Evolutionary conservation across 2,113 vertebrate species (phyloP).

Genomic region (Neogobius melanostomus): DNA sequence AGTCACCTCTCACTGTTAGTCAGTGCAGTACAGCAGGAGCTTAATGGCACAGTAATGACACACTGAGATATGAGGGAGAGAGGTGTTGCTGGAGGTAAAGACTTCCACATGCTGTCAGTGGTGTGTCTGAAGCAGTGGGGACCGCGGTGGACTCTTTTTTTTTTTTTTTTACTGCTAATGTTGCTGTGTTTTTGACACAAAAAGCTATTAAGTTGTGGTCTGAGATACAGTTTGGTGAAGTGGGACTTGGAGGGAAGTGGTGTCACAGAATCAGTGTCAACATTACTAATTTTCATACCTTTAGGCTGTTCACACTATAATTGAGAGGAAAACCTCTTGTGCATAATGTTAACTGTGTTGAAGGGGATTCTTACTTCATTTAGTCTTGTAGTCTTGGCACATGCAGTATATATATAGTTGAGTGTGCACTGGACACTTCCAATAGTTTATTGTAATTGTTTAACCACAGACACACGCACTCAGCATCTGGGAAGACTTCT

Average conservation of each 20-base stretch:
- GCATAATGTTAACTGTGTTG: background rate
- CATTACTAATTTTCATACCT: no score
- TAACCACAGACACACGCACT: constrained; percentile 26
- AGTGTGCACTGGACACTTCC: constrained; percentile 1
- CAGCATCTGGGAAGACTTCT: constrained; percentile 25
- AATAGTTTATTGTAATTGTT: constrained; percentile 4
- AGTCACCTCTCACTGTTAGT: background rate
- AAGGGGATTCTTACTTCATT: background rate
- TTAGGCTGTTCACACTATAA: background rate
- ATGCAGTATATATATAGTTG: background rate
- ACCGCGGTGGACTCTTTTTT: constrained; percentile 20
- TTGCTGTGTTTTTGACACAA: constrained; percentile 44
- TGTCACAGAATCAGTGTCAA: background rate
- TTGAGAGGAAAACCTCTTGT: background rate
- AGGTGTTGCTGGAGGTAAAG: constrained; percentile 59
- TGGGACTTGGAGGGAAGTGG: constrained; percentile 15
- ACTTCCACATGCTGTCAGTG: constrained; percentile 65
- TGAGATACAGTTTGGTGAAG: background rate
- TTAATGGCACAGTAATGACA: constrained; percentile 69
- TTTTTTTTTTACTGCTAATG: constrained; percentile 56
- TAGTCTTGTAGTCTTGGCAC: constrained; percentile 21
- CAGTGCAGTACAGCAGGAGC: constrained; percentile 61
- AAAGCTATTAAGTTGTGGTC: no score
- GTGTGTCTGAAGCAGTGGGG: constrained; percentile 13
- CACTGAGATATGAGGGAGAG: constrained; percentile 39